Percentiles rank a stretch among this genome's conserved stretches.
These are phyloP conservation scores for Spea multiplicata DNA, from an alignment of 2,113 vertebrate genomes.

Conservation along the genomic window DNA sequence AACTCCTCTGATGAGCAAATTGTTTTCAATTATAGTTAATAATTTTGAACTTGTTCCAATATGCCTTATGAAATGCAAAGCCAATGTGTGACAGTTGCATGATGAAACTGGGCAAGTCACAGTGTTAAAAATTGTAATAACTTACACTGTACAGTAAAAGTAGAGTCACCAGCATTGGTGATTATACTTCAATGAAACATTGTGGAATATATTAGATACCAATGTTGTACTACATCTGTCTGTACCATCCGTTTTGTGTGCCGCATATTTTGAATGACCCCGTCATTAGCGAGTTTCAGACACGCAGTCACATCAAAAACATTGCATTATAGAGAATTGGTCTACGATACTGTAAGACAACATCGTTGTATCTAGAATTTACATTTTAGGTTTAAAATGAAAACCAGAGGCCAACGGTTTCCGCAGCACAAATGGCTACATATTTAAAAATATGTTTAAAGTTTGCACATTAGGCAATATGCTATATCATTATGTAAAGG, in stretches of 20 bases:
- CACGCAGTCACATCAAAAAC: constrained; percentile 84
- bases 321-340: constrained; percentile 2
- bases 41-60: constrained; percentile 93
- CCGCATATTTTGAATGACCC: constrained; percentile 70
- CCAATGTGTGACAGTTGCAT: constrained; percentile 87
- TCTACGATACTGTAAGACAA: constrained; percentile 38
- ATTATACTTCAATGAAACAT: constrained; percentile 76
- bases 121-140: constrained; percentile 72
- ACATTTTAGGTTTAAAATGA: too few relatives aligned
- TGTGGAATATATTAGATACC: constrained; percentile 74
- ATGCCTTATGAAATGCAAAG: constrained; percentile 93
- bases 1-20: constrained; percentile 79
- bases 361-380: not conserved
- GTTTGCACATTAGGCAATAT: constrained; percentile 19
- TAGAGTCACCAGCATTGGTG: constrained; percentile 75
- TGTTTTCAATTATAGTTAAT: constrained; percentile 76
- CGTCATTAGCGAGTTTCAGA: constrained; percentile 60
- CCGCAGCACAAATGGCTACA: not conserved
- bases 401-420: too few relatives aligned
- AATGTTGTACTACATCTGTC: constrained; percentile 76
- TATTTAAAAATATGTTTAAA: not conserved
- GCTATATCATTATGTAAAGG: constrained; percentile 24
- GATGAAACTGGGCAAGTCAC: constrained; percentile 74
- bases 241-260: constrained; percentile 75
- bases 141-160: constrained; percentile 76